Evolutionary conservation across 2,797 vertebrate species (phyloP), one percentile per base, ranked within the genome.

Genomic region (Alectoris magna): DNA sequence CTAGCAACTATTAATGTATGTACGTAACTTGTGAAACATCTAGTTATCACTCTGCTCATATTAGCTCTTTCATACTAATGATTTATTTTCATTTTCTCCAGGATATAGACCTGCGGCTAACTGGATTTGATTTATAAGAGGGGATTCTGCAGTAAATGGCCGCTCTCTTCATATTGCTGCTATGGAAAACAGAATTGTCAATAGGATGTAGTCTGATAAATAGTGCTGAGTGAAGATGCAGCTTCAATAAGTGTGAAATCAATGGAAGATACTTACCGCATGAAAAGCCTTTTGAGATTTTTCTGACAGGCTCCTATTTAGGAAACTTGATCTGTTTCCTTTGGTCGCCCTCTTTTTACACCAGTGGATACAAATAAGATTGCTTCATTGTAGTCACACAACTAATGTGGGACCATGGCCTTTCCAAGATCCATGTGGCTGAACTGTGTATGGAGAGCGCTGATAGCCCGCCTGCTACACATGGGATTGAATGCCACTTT

Each of bases 41-140:
- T 97, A 95, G 96, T 97, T 97, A 97, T 97, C 91, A 87, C 88
- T 97, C 94, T 97, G 94, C 93, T 97, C 97, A 96, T 97, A 96
- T 97, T 93, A 96, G 96, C 73, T 96, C 85, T 85, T 97, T 97
- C 93, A 71, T 96, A 95, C 94, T 98, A 98, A 98, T 98, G 98
- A 97, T 97, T 97, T 97, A 96, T 98, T 97, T 98, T 98, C 97
- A 94, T 98, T 98, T 98, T 97, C 98, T 98, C 95, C 98, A 99
- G 99, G 98, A 97, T 97, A 98, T 97, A 98, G 97, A 98, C 96
- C 97, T 93, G 92, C 97, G 94, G 97, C 97, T 97, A 97, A 97
- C 96, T 96, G 96, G 97, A 97, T 97, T 96, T 98, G 98, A 98
- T 98, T 98, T 98, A 97, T 98, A 97, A 97, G 96, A 96, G 93